These are phyloP conservation scores for Merluccius polli DNA, from an alignment of 2,797 vertebrate species.

Conservation along the genomic window DNA sequence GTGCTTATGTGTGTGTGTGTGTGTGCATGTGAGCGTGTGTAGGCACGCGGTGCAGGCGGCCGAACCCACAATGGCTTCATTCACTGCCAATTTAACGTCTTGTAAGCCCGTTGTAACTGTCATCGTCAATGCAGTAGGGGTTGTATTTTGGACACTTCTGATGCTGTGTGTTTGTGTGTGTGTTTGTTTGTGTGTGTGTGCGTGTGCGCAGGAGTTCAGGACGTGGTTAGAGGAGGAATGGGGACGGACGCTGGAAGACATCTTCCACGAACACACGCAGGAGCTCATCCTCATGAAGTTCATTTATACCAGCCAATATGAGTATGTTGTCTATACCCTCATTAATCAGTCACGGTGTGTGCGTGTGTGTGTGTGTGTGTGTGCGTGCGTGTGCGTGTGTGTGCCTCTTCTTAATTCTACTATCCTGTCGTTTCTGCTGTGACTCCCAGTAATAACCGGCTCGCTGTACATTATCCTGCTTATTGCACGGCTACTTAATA, in stretches of 20 bases:
- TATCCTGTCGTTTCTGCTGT: no score
- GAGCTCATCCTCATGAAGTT: slow-evolving; percentile 99
- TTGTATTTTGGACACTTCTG: not conserved
- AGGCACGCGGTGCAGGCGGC: no score
- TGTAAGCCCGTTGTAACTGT: no score
- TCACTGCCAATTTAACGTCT: no score
- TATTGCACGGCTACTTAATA: no score
- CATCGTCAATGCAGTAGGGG: no score
- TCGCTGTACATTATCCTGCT: no score
- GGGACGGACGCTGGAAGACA: slow-evolving; percentile 95
- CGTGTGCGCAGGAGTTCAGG: slow-evolving; percentile 84
- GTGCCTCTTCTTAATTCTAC: not conserved
- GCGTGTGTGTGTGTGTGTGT: not conserved
- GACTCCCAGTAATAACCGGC: not conserved
- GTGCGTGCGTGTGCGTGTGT: not conserved
- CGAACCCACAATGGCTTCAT: no score
- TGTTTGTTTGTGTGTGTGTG: slow-evolving; percentile 12
- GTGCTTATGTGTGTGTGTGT: not conserved
- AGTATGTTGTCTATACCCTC: slow-evolving; percentile 72
- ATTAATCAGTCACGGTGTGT: not conserved
- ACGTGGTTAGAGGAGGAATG: slow-evolving; percentile 97
- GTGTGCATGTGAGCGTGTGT: not conserved
- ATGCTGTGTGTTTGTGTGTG: slow-evolving; percentile 8
- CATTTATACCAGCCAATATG: slow-evolving; percentile 98
- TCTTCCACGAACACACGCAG: slow-evolving; percentile 99